Conservation (phyloP, 1,140 invertebrate genomes). For the Palaemon carinicauda region DNA sequence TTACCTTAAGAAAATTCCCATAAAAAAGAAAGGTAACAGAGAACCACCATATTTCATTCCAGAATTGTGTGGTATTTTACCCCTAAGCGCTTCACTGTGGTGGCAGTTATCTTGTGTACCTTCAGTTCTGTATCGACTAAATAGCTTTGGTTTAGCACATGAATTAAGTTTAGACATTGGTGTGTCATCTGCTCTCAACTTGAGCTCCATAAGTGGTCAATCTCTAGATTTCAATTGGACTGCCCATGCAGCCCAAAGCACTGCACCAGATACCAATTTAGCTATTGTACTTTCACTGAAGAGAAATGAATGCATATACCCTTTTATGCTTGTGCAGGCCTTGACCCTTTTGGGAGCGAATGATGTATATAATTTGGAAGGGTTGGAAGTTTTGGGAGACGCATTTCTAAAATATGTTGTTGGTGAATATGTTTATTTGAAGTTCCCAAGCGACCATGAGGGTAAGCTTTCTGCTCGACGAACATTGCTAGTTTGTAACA, state of each 20-base stretch:
- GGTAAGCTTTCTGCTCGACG: conserved; percentile 15
- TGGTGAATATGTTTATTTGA: conserved; percentile 29
- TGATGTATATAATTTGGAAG: conserved; percentile 51
- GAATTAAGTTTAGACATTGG: conserved; percentile 2
- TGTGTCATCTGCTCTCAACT: background rate
- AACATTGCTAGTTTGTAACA: conserved; percentile 25
- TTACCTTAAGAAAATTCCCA: conserved; percentile 23
- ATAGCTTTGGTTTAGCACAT: conserved; percentile 46
- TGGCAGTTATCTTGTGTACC: conserved; percentile 51
- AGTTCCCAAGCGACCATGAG: conserved; percentile 3
- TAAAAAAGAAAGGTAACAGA: background rate
- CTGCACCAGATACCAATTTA: background rate
- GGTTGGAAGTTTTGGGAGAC: conserved; percentile 56
- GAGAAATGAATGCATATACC: conserved; percentile 9
- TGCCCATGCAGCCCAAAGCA: background rate
- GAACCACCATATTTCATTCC: conserved; percentile 41
- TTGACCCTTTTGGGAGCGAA: conserved; percentile 38
- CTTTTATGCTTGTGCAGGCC: conserved; percentile 41
- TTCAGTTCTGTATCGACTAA: conserved; percentile 55
- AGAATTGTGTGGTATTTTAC: conserved; percentile 51
- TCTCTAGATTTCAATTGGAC: conserved; percentile 13
- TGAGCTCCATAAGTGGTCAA: background rate
- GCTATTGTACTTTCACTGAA: background rate
- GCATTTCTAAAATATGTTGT: conserved; percentile 43
- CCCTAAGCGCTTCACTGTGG: conserved; percentile 50